phyloP scores from a whole-genome alignment of 2,113 vertebrate species.

The Blennius ocellaris region DNA sequence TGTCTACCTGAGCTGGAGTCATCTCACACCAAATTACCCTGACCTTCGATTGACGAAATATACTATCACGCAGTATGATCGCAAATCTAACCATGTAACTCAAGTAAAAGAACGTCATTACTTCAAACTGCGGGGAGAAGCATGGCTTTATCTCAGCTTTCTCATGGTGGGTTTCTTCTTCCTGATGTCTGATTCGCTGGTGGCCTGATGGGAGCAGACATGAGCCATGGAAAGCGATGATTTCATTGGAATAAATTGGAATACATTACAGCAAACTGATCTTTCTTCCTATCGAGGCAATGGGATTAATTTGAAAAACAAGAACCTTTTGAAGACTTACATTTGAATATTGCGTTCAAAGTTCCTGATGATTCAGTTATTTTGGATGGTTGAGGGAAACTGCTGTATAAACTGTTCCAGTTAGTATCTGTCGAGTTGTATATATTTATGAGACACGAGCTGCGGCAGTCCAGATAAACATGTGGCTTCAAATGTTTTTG shows the following conservation, averaged over 20 bases:
- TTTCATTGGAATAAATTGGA: slow-evolving; percentile 26
- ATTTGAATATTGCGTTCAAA: neutral
- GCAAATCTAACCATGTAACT: slow-evolving; percentile 77
- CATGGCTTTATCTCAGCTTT: slow-evolving; percentile 64
- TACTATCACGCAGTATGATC: slow-evolving; percentile 55
- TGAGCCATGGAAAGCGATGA: slow-evolving; percentile 6
- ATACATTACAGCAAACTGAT: slow-evolving; percentile 14
- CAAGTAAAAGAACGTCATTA: slow-evolving; percentile 69
- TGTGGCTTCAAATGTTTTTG: slow-evolving; percentile 21
- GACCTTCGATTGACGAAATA: slow-evolving; percentile 59
- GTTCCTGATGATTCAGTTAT: neutral
- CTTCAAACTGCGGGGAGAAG: slow-evolving; percentile 60
- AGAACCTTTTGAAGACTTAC: neutral
- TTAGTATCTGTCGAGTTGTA: neutral
- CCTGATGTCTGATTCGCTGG: neutral
- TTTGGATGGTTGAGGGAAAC: neutral
- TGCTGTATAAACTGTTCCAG: neutral
- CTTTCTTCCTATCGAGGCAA: slow-evolving; percentile 36
- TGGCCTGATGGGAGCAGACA: neutral
- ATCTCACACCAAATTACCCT: slow-evolving; percentile 12
- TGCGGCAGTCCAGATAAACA: neutral
- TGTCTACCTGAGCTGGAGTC: neutral
- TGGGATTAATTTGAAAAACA: slow-evolving; percentile 31
- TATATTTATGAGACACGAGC: slow-evolving; percentile 1
- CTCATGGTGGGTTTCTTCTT: slow-evolving; percentile 48